A percentile compares a stretch with the other conserved stretches of the same genome.
These are phyloP conservation scores for Acromyrmex echinatior DNA, from an alignment of 1,140 invertebrate genomes.

Conservation along the genomic window DNA sequence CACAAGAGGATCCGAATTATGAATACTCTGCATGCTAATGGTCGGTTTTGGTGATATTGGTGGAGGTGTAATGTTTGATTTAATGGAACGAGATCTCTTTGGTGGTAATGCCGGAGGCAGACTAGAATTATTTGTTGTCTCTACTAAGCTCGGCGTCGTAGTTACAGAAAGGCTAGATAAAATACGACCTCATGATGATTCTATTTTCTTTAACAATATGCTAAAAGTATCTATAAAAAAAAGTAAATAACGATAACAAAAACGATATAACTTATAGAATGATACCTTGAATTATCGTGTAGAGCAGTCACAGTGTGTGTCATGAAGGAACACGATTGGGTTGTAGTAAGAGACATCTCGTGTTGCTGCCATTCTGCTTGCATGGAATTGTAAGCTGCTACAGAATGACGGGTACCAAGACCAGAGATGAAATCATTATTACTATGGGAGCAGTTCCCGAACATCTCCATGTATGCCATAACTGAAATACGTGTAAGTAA, in stretches of 20 bases:
- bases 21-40: conserved; percentile 80
- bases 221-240: not conserved
- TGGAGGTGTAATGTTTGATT: conserved; percentile 84
- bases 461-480: conserved; percentile 98
- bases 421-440: conserved; percentile 90
- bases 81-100: conserved; percentile 88
- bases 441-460: conserved; percentile 94
- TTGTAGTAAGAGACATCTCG: conserved; percentile 88
- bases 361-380: conserved; percentile 90
- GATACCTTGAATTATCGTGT: conserved; percentile 84
- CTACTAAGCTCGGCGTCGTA: conserved; percentile 82
- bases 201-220: conserved; percentile 9
- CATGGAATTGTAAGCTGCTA: conserved; percentile 93
- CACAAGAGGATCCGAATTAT: conserved; percentile 81
- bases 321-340: conserved; percentile 89
- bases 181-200: conserved; percentile 28
- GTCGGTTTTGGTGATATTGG: conserved; percentile 83
- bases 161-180: conserved; percentile 79
- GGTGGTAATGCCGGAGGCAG: conserved; percentile 93
- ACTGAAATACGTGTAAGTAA: conserved; percentile 88
- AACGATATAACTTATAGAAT: not conserved
- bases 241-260: conserved; percentile 27
- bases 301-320: conserved; percentile 84
- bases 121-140: conserved; percentile 82
- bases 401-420: conserved; percentile 90